Base-by-base conservation (phyloP, 23 tunicate genomes). In the Halocynthia roretzi region DNA sequence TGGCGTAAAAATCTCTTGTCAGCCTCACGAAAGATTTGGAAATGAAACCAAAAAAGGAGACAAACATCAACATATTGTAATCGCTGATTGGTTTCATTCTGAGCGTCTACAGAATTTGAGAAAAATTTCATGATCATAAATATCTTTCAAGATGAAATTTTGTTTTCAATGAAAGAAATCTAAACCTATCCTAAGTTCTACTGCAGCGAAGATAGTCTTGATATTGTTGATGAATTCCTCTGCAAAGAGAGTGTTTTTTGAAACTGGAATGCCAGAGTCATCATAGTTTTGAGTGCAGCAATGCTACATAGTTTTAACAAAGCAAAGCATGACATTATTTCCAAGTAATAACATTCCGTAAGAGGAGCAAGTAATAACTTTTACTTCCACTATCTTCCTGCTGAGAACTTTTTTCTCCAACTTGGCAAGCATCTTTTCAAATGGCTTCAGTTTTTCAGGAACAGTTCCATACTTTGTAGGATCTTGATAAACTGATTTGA, bases 261-360 rank as follows among this genome's bases (percentile, higher is more conserved):
- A 54, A 49, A 91, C 97, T 54, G 97, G 97, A 50, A 91, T 91
- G 5, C 97, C 97, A 66, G 86, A 71, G 61, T 91, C 97, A 69
- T 91, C 97, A 76, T 81, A 91, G 52, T 91, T 84, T 71, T 91
- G 97, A 50, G 68, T 68, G 44, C 81, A 81, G 56, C 96, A 90
- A 84, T 66, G 58, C 82, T 31, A 31, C 44, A 31, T 31, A 31
- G 44, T 31, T 31, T 31, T 31, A 51, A 83, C 9, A 40, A 12
- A 48, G 55, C 15, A 78, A 21, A 49, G 15, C 7, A 54, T 14
- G 51, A 69, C 8, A 7, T n/a, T 10, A 7, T 69, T 69, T 69
- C 0, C 8, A 10, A 49, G 23, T 60, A 60, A 60, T 60, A 60
- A 15, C 4, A 15, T 60, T 60, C 17, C 1, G n/a, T 60, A 15